Percentiles rank a stretch among this genome's conserved stretches.
Conservation (phyloP, 2,888 invertebrate species). For the Nomada ruficornis region DNA sequence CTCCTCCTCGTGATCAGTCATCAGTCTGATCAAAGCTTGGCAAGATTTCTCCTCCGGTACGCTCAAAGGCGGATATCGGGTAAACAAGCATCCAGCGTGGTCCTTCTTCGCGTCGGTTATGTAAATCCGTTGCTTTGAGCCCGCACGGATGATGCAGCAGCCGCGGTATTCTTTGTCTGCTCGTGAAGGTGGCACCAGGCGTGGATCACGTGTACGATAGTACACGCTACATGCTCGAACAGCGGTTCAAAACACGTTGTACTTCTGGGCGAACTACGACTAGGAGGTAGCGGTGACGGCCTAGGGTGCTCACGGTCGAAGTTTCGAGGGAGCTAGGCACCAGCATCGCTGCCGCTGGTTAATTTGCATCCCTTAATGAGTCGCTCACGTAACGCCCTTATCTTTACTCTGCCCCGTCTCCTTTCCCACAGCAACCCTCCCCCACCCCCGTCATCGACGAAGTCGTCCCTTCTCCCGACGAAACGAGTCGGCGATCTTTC, state of each 20-base stretch:
- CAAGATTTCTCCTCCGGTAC: background rate
- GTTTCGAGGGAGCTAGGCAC: constrained; percentile 70
- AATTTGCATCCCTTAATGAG: constrained; percentile 84
- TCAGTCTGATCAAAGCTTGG: constrained; percentile 1
- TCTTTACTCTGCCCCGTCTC: constrained; percentile 72
- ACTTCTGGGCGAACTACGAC: constrained; percentile 69
- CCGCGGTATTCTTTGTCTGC: constrained; percentile 25
- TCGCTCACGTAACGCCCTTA: constrained; percentile 81
- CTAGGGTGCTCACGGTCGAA: constrained; percentile 68
- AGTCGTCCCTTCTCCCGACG: constrained; percentile 49
- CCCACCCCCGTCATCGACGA: constrained; percentile 23
- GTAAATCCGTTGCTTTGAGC: constrained; percentile 45
- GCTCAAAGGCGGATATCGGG: background rate
- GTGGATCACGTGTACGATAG: constrained; percentile 38
- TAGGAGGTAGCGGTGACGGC: constrained; percentile 58
- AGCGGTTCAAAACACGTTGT: constrained; percentile 71
- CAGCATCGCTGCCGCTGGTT: constrained; percentile 75
- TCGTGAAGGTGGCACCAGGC: constrained; percentile 20
- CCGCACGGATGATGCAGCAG: background rate
- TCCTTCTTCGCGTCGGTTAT: constrained; percentile 21
- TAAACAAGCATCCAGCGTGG: constrained; percentile 19
- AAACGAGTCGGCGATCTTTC: constrained; percentile 58
- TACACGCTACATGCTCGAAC: constrained; percentile 61
- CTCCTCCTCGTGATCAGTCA: background rate
- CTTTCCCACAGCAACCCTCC: constrained; percentile 16